Percentiles rank a stretch among this genome's conserved stretches.
Conservation (phyloP, 2,888 invertebrate species). For the Thecophora atra region DNA sequence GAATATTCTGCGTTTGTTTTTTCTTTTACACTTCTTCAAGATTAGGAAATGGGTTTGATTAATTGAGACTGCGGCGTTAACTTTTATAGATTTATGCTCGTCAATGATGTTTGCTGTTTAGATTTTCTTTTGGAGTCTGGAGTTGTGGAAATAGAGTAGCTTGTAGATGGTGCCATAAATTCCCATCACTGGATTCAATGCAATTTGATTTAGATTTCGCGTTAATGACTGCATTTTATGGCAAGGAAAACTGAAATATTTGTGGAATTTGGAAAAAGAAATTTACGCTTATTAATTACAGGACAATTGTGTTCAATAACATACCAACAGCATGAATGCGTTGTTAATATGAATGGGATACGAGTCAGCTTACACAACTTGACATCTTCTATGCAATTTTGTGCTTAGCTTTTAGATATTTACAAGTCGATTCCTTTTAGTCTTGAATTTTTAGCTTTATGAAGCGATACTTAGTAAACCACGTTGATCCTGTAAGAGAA, state of each 20-base stretch:
- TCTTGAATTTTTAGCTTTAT: constrained; percentile 26
- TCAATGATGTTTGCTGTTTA: constrained; percentile 38
- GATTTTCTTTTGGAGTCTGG: constrained; percentile 48
- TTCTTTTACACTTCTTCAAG: neutral
- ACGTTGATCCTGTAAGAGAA: constrained; percentile 22
- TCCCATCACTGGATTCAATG: constrained; percentile 43
- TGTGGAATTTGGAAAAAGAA: neutral
- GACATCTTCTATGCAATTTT: constrained; percentile 35
- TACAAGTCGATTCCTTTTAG: constrained; percentile 25
- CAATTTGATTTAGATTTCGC: constrained; percentile 37
- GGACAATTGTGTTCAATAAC: neutral
- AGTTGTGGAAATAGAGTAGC: constrained; percentile 48
- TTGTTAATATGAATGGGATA: constrained; percentile 44
- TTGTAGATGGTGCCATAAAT: constrained; percentile 48
- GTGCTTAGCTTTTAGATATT: constrained; percentile 4
- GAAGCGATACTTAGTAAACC: constrained; percentile 7
- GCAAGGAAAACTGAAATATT: constrained; percentile 39
- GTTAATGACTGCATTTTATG: constrained; percentile 47
- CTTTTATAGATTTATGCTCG: neutral
- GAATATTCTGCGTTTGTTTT: neutral
- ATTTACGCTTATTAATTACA: neutral
- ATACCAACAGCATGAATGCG: constrained; percentile 36
- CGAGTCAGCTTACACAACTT: constrained; percentile 45
- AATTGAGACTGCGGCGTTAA: neutral
- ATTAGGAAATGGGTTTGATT: neutral